Percentiles rank a stretch among this genome's conserved stretches.
Conservation (phyloP, 2,113 vertebrate species). For the Phaethon lepturus region DNA sequence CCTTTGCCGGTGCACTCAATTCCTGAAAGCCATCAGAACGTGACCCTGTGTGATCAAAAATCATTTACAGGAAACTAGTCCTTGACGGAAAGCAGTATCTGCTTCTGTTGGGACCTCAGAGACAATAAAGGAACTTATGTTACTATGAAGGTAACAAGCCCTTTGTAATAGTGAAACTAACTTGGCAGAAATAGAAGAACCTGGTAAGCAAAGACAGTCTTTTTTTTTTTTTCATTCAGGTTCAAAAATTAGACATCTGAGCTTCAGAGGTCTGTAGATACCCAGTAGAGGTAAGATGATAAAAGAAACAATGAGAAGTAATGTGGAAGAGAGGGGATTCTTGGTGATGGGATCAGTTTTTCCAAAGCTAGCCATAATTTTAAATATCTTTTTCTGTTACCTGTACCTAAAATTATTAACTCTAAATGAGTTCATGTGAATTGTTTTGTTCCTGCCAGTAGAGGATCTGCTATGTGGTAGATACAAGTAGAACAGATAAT, state of each 20-base stretch:
- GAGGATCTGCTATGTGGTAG: neutral
- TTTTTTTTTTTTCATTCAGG: neutral
- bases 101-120: neutral
- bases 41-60: neutral
- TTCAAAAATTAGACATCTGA: neutral
- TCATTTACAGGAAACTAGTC: neutral
- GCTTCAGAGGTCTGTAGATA: neutral
- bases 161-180: neutral
- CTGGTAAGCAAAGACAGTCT: neutral
- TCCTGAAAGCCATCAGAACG: neutral
- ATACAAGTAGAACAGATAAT: neutral
- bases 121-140: neutral
- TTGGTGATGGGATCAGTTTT: neutral
- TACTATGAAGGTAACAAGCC: neutral
- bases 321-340: neutral
- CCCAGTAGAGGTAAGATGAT: neutral
- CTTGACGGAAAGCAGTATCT: neutral
- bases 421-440: neutral
- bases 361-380: neutral
- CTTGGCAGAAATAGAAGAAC: neutral
- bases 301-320: neutral
- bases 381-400: neutral
- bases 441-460: neutral
- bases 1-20: neutral
- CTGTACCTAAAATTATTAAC: neutral